Base-by-base conservation (phyloP, 2,888 invertebrate genomes). In the Cephus nigrinus region DNA sequence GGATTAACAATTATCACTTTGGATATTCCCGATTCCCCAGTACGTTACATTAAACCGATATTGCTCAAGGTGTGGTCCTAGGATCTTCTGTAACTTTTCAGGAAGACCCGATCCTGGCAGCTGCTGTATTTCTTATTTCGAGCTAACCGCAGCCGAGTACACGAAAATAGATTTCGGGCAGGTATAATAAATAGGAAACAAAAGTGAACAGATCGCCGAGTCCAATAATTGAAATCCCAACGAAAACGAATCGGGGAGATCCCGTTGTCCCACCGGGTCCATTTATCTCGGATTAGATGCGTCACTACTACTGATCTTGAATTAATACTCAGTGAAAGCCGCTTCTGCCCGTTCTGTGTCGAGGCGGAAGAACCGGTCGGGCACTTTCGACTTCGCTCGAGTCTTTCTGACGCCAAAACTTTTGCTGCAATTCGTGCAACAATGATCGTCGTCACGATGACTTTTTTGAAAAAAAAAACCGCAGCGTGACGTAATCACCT, bases 271-370 rank as follows among this genome's bases (percentile, higher is more conserved):
- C 9, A 9, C 9, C 32, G 33, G 55, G 32, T 23, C 68, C 75
- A 72, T 74, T 75, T 55, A 78, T 12, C 75, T 71, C 32, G 74
- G 36, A 78, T 78, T 79, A 78, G 77, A 78, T 78, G 74, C 35
- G 74, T 79, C 78, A 75, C 34, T 40, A 75, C 73, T 68, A 40
- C 68, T 73, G 76, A 78, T 79, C 73, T 69, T 40, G 40, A 71
- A 32, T 12, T 69, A 30, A 69, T 73, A 31, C 40, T 30, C 55
- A 77, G 78, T 78, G 79, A 78, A 79, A 78, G 79, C 69, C 34
- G 69, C 71, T 55, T 69, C 73, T 40, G 69, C 69, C 40, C 30
- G 11, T 30, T 31, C 40, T 23, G 32, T 36, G 73, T 33, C 34
- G 78, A 74, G 36, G 31, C 68, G 36, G 35, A 75, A 78, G 73